Evolutionary conservation across 2,888 invertebrate species (phyloP), one percentile per base, ranked within the genome.

Genomic region (Phyto melanocephala): DNA sequence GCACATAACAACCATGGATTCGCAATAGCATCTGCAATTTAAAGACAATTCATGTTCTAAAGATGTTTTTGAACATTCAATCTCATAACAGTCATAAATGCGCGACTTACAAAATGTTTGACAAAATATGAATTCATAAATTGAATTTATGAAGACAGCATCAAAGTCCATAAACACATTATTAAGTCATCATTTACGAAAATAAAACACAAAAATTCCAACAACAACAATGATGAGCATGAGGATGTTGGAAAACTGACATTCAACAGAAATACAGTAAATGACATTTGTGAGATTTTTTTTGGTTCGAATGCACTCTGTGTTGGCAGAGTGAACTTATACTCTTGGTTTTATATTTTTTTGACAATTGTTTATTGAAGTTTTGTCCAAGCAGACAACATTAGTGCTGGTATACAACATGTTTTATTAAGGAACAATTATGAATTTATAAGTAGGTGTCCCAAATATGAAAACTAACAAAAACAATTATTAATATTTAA

Each of bases 71-170:
- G n/a, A 63, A 72, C 72, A 80, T 82, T 82, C 79, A 75, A 67
- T 67, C 82, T 82, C 82, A 82, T 79, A 79, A 60, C 75, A 79
- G 79, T 82, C 82, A 82, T 82, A 82, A 82, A 82, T 82, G 79
- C 79, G 79, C 79, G 79, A 82, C 82, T 82, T 79, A 82, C 82
- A 82, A 82, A 82, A 82, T 82, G 82, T 82, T 82, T 82, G 82
- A 82, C 82, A 82, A 82, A 82, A 82, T 82, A 82, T 82, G 82
- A 82, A 82, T 82, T 82, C 79, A 82, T 82, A 82, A 82, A 79
- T 82, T 82, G 75, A 82, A 79, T 82, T 82, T 82, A 82, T 82
- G 75, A 71, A 79, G 82, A 82, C 82, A 75, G 75, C 82, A 79
- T 47, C 82, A 52, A 71, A 82, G 71, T 82, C 79, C 75, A 79